phyloP scores from a whole-genome alignment of 35 echinoderm and acorn worm species.

The Heliocidaris erythrogramma region DNA sequence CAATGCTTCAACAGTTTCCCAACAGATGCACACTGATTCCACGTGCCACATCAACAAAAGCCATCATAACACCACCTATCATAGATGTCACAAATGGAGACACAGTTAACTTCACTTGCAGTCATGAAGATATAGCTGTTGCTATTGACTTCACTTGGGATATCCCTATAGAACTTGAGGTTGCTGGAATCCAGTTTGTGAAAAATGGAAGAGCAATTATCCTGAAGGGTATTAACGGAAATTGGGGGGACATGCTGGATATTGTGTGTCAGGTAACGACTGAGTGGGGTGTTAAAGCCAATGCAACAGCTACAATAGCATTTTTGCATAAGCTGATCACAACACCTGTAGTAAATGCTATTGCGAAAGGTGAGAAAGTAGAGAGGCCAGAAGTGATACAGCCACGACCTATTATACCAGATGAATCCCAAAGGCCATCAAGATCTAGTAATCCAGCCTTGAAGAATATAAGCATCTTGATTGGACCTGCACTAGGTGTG shows the following conservation, averaged over 20 bases:
- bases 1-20: constrained; percentile 37
- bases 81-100: constrained; percentile 25
- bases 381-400: background rate
- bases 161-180: constrained; percentile 32
- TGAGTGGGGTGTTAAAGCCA: constrained; percentile 51
- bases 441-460: constrained; percentile 17
- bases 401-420: background rate
- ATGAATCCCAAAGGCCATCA: background rate
- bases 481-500: constrained; percentile 63
- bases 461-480: constrained; percentile 66
- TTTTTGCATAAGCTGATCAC: constrained; percentile 7
- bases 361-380: background rate
- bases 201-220: constrained; percentile 56
- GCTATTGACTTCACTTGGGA: constrained; percentile 64
- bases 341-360: background rate
- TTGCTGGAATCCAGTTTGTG: constrained; percentile 43
- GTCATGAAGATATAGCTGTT: constrained; percentile 32
- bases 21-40: constrained; percentile 54
- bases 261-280: constrained; percentile 60
- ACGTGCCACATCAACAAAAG: constrained; percentile 23
- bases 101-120: constrained; percentile 57
- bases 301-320: constrained; percentile 56
- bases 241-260: constrained; percentile 13
- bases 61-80: constrained; percentile 44
- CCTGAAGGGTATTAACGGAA: constrained; percentile 43